Evolutionary conservation across 1,140 invertebrate genomes (phyloP), one percentile per base, ranked within the genome.

Genomic region (Drosophila pruinosa): DNA sequence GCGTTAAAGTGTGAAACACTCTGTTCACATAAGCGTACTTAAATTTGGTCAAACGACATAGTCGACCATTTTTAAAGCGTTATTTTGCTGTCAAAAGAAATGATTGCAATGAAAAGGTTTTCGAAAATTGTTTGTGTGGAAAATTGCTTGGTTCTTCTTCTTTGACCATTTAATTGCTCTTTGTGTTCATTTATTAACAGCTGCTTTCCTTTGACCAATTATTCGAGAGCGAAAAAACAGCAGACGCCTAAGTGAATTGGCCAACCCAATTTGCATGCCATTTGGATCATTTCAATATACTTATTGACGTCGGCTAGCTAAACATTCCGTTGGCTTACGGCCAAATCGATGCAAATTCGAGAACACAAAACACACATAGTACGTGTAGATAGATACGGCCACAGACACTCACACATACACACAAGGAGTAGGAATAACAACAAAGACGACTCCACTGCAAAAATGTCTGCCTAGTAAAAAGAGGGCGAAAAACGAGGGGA

Each of bases 261-360:
- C 50, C 41, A 61, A 48, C 26, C 8, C 47, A 53, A 72, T 67
- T 72, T 67, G 62, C 45, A 65, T 64, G 54, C 62, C 70, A 78
- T 77, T 75, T 76, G 58, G 72, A 86, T 86, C 79, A 75, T 81
- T 80, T 86, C 65, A 69, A 86, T 86, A 45, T 58, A 47, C 26
- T 77, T 64, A 88, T 86, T 65, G 73, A 86, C 72, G 79, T 58
- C 56, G 57, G 53, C 68, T 74, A 75, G 72, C 75, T 47, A 70
- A 85, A 86, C 81, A 86, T 86, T 75, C 61, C 62, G 36, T 62
- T 86, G 81, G 81, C 81, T 53, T 7, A 24, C 3, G 53, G 62
- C 81, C 81, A 86, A 86, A 85, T 85, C 48, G 77, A 80, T 80
- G 77, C 80, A 80, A 73, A 74, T 77, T 79, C 65, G 75, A 78